These are phyloP conservation scores for Bubo scandiacus DNA, from an alignment of 2,113 vertebrate genomes.

Conservation along the genomic window DNA sequence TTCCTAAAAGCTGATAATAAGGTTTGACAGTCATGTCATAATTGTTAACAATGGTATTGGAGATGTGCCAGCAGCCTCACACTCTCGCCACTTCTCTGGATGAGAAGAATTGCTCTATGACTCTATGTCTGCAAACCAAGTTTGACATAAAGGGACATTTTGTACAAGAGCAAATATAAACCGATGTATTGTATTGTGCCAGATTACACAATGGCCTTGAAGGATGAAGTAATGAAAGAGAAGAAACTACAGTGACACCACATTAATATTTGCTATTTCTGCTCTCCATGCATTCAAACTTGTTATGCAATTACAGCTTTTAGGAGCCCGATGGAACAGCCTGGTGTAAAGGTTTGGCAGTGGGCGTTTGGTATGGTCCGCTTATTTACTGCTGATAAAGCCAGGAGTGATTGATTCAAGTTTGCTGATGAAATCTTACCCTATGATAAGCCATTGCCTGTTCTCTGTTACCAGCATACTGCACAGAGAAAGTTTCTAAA, in stretches of 20 bases:
- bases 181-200: neutral
- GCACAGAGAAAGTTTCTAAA: neutral
- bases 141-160: neutral
- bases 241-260: neutral
- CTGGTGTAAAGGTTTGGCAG: neutral
- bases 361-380: neutral
- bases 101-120: neutral
- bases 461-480: neutral
- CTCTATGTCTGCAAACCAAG: neutral
- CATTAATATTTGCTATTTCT: neutral
- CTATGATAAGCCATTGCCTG: neutral
- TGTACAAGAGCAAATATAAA: neutral
- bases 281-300: neutral
- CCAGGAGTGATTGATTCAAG: neutral
- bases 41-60: constrained; percentile 41
- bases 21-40: constrained; percentile 60
- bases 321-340: neutral
- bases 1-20: constrained; percentile 47
- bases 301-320: neutral
- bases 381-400: neutral
- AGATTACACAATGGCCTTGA: neutral
- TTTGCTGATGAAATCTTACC: neutral
- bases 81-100: neutral
- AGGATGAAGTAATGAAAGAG: neutral
- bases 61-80: neutral